phyloP scores from a whole-genome alignment of 2,797 vertebrate species.

The Chelon auratus region DNA sequence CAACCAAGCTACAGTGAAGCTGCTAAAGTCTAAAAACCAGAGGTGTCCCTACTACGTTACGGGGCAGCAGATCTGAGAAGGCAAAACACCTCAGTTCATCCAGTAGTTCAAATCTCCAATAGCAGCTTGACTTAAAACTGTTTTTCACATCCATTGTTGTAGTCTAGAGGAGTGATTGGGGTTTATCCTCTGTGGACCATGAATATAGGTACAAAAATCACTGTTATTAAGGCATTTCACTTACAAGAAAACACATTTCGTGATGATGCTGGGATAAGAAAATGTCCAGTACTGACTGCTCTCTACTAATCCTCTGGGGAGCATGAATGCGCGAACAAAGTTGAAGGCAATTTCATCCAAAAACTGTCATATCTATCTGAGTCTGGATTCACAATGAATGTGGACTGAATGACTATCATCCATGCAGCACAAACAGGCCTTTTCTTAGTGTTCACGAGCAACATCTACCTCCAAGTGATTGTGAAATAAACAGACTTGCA shows the following conservation, averaged over 20 bases:
- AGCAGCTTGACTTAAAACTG: no score
- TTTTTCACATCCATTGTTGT: no score
- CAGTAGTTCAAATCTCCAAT: no score
- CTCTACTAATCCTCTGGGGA: not conserved
- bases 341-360: not conserved
- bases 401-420: not conserved
- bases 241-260: no score
- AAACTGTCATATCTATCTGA: not conserved
- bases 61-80: no score
- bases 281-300: not conserved
- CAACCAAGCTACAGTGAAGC: no score
- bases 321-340: not conserved
- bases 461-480: slow-evolving; percentile 20
- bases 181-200: not conserved
- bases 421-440: not conserved
- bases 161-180: not conserved
- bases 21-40: no score
- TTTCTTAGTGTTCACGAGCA: slow-evolving; percentile 16
- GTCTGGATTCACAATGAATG: not conserved
- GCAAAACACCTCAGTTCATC: no score
- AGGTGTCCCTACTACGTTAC: no score
- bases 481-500: slow-evolving; percentile 45
- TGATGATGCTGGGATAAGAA: not conserved
- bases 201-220: not conserved
- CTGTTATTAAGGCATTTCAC: no score